Conservation (phyloP, 2,888 invertebrate species). For the Hydrotaea cyrtoneurina region DNA sequence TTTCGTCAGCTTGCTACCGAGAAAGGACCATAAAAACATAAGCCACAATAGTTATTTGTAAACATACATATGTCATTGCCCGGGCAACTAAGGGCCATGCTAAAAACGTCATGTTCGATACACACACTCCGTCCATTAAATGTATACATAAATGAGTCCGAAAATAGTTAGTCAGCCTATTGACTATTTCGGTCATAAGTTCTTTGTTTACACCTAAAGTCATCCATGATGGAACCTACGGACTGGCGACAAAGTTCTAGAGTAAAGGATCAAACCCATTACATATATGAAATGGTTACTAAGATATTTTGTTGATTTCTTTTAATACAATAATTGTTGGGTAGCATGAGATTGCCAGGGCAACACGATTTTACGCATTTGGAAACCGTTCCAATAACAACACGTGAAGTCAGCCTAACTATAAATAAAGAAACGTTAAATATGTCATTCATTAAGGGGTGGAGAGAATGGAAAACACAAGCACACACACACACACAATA, state of each 20-base stretch:
- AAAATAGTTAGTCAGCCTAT: no score
- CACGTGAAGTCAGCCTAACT: background rate
- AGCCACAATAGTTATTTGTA: no score
- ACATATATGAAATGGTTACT: background rate
- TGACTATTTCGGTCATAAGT: no score
- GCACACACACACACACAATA: background rate
- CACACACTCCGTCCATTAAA: no score
- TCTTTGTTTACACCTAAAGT: no score
- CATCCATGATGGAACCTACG: background rate
- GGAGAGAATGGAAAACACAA: no score
- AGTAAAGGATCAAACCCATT: background rate
- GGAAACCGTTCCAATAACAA: slow-evolving; percentile 19
- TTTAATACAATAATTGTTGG: slow-evolving; percentile 5
- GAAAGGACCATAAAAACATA: no score
- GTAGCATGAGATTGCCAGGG: slow-evolving; percentile 17
- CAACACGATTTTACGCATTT: slow-evolving; percentile 2
- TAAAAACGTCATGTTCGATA: no score
- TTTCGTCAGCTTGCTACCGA: no score
- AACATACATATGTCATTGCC: no score
- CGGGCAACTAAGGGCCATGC: no score
- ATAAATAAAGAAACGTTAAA: background rate
- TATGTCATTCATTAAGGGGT: background rate
- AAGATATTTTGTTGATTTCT: background rate
- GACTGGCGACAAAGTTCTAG: background rate
- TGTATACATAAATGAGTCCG: no score